Evolutionary conservation across 1,140 invertebrate species (phyloP).

Genomic region (Branchinecta lynchi): DNA sequence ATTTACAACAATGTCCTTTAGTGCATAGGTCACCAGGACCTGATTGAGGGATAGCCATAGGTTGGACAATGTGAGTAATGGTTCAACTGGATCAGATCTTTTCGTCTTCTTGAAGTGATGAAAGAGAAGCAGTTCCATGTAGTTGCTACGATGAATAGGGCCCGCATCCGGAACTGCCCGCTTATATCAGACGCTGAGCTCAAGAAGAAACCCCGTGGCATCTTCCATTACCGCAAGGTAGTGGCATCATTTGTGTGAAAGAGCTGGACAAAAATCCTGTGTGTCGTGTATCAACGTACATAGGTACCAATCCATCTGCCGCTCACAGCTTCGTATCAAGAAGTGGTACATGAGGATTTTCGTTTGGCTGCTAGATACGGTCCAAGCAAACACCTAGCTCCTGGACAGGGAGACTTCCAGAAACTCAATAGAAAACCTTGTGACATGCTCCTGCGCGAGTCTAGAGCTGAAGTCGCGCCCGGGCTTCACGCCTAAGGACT

Average conservation of each 20-base stretch:
- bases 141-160: too few species aligned
- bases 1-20: too few species aligned
- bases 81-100: neutral
- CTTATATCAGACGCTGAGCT: too few species aligned
- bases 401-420: slow-evolving; percentile 17
- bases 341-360: slow-evolving; percentile 26
- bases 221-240: neutral
- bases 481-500: too few species aligned
- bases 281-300: neutral
- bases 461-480: too few species aligned
- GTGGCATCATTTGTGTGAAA: neutral
- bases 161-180: too few species aligned
- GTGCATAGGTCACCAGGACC: too few species aligned
- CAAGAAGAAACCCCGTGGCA: neutral
- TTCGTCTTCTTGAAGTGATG: neutral
- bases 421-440: neutral
- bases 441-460: too few species aligned
- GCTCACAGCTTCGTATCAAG: slow-evolving; percentile 22
- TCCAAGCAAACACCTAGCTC: slow-evolving; percentile 23
- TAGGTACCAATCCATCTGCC: slow-evolving; percentile 17
- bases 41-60: too few species aligned
- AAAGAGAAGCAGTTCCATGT: neutral
- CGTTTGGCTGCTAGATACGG: slow-evolving; percentile 22
- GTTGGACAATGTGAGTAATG: too few species aligned
- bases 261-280: neutral